Evolutionary conservation across 2,888 invertebrate species (phyloP), one percentile per base, ranked within the genome.

Genomic region (Pollenia griseotomentosa): DNA sequence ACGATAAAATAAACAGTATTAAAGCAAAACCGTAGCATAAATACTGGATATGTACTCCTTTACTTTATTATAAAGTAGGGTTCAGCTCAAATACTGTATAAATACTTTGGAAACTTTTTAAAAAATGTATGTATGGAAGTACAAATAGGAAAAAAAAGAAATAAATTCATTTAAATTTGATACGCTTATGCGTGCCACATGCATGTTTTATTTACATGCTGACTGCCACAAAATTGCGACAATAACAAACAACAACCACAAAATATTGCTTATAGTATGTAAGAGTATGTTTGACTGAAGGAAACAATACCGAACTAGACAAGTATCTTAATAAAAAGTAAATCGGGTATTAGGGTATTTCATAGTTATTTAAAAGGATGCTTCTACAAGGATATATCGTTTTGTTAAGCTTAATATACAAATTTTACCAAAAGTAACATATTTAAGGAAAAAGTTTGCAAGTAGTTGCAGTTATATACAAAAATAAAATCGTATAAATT

Each of bases 121-220:
- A 73, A 42, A 65, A 65, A 73, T 55, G 23, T 68, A 74, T 57
- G 42, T 78, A 19, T 19, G 79, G 73, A 71, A 78, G 70, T 44
- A 23, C n/a, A n/a, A 23, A 3, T 66, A 23, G 79, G 81, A 73
- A 87, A 51, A n/a, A 68, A 85, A 57, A 16, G 57, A 79, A 83
- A 86, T 86, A 83, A 86, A 89, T 89, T 88, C 85, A 88, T 88
- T 89, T 88, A 86, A 90, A 90, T 89, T 90, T 89, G 89, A 90
- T 90, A 90, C 89, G 90, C 87, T 88, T 89, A 88, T 90, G 89
- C 89, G 90, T 90, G 90, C 89, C 85, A 87, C 89, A 89, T 89
- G 87, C 88, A 89, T 83, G 83, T 78, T 85, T 74, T 85, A 88
- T 83, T 85, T 85, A 87, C 86, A 86, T 83, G 83, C 83, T 84